These are phyloP conservation scores for Sebastes oblongus DNA, from an alignment of 2,797 vertebrate species.

Conservation along the genomic window DNA sequence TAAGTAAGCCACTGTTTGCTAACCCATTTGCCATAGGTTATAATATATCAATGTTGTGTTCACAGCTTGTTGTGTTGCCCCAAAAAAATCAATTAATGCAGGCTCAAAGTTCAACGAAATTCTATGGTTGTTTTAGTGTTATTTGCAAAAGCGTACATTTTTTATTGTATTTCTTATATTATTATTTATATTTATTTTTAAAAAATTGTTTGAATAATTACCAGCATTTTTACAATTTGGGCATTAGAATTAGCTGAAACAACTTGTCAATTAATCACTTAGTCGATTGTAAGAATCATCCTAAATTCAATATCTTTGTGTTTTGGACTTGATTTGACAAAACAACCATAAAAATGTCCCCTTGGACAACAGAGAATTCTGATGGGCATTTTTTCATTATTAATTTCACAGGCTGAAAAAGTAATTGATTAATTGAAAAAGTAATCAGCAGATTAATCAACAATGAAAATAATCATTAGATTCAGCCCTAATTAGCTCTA, in stretches of 20 bases:
- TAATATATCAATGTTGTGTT: not conserved
- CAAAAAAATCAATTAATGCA: not conserved
- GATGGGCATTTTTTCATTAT: too few relatives aligned
- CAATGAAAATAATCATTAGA: not conserved
- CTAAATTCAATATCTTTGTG: not conserved
- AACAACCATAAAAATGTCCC: not conserved
- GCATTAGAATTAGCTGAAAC: not conserved
- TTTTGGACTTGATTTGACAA: not conserved
- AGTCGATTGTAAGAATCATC: not conserved
- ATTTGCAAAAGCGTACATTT: not conserved
- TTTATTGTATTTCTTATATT: not conserved
- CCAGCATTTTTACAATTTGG: not conserved
- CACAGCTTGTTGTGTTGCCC: not conserved
- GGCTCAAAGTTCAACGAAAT: not conserved
- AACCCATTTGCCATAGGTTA: not conserved
- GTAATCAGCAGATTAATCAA: not conserved
- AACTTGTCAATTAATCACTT: not conserved
- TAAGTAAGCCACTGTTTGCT: not conserved
- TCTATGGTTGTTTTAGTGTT: not conserved
- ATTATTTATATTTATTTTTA: rapidly evolving
- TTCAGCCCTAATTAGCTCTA: not conserved
- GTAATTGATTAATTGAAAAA: not conserved
- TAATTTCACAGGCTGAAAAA: not conserved
- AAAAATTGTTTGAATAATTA: not conserved
- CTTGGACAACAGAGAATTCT: not conserved